Evolutionary conservation across 2,113 vertebrate genomes (phyloP).

Genomic region (Pangasianodon gigas): DNA sequence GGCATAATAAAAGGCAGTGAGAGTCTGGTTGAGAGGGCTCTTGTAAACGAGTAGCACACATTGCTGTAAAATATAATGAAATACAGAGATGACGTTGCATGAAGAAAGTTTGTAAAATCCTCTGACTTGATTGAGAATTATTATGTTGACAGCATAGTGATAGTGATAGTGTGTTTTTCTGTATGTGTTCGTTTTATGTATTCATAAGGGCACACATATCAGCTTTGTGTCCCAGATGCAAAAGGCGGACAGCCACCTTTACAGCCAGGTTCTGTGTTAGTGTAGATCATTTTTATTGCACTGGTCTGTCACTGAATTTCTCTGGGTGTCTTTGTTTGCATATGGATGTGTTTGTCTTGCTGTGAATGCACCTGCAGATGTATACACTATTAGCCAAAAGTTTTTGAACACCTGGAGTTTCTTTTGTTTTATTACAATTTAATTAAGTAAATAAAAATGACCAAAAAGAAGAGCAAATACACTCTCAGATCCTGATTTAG

Average conservation of each 20-base stretch:
- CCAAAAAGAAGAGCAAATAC: not conserved
- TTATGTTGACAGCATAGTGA: not conserved
- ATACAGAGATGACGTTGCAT: slow-evolving; percentile 66
- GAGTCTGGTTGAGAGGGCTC: slow-evolving; percentile 49
- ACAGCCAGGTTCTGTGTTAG: slow-evolving; percentile 48
- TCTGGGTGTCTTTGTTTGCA: slow-evolving; percentile 55
- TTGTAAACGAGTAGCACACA: slow-evolving; percentile 58
- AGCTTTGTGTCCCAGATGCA: slow-evolving; percentile 56
- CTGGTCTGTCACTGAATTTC: slow-evolving; percentile 52
- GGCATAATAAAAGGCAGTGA: slow-evolving; percentile 59
- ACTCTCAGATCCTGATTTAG: not conserved
- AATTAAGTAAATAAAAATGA: not conserved
- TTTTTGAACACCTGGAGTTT: not conserved
- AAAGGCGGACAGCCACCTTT: slow-evolving; percentile 70
- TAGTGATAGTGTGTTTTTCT: slow-evolving; percentile 32
- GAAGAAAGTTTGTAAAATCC: slow-evolving; percentile 42
- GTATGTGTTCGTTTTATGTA: not conserved
- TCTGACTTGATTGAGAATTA: not conserved
- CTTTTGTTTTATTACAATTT: not conserved
- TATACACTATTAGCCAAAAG: not conserved
- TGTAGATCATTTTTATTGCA: slow-evolving; percentile 46
- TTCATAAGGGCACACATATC: slow-evolving; percentile 28
- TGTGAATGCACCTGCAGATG: not conserved
- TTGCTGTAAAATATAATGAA: slow-evolving; percentile 67
- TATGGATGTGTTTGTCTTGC: slow-evolving; percentile 48